Evolutionary conservation across 2,888 invertebrate species (phyloP).

Genomic region (Ormyrus nitidulus): DNA sequence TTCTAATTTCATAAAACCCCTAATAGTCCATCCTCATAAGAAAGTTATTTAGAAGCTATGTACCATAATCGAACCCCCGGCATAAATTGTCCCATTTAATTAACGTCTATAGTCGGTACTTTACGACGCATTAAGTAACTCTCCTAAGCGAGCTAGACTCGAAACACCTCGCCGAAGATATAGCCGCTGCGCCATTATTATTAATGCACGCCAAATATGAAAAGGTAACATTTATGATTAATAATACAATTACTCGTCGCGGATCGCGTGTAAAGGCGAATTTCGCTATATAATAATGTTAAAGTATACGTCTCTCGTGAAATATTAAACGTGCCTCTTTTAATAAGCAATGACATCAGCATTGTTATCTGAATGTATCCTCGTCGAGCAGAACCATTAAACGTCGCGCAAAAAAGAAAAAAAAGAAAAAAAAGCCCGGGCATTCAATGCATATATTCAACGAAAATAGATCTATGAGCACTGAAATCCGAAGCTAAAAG

Average conservation of each 20-base stretch:
- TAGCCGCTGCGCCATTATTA: not conserved
- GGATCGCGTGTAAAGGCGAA: not conserved
- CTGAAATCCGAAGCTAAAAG: too few species aligned
- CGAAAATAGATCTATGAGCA: too few species aligned
- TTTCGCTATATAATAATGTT: too few species aligned
- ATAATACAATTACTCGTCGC: not conserved
- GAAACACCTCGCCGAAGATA: not conserved
- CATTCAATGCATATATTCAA: too few species aligned
- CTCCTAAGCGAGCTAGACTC: slow-evolving; percentile 1
- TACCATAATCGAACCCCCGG: slow-evolving; percentile 31
- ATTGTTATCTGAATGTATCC: not conserved
- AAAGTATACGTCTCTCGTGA: slow-evolving; percentile 4
- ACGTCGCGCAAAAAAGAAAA: too few species aligned
- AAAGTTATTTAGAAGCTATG: slow-evolving; percentile 1
- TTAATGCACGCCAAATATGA: not conserved
- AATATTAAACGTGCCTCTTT: slow-evolving; percentile 16
- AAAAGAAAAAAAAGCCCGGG: too few species aligned
- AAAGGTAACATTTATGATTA: slow-evolving; percentile 6
- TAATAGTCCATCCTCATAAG: too few species aligned
- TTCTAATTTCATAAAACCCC: too few species aligned
- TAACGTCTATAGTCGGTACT: slow-evolving; percentile 11
- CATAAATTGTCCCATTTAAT: slow-evolving; percentile 40
- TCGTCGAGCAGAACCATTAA: too few species aligned
- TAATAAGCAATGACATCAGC: slow-evolving; percentile 18
- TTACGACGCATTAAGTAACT: slow-evolving; percentile 42